Percentiles rank a stretch among this genome's conserved stretches.
These are phyloP conservation scores for Ectemnius lituratus DNA, from an alignment of 2,888 invertebrate genomes.

Conservation along the genomic window DNA sequence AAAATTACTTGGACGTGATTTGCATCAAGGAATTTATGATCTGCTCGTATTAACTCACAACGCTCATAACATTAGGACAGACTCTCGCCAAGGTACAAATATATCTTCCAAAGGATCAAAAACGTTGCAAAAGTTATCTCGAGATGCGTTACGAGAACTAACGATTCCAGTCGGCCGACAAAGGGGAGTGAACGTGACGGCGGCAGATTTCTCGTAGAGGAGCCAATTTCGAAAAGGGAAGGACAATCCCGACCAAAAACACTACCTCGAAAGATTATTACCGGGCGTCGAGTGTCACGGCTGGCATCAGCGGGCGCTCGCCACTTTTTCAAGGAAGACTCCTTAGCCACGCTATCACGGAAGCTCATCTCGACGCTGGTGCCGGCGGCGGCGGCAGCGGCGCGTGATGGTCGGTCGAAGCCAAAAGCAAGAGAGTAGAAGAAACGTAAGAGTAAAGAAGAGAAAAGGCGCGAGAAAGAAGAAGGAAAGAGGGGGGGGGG, in stretches of 20 bases:
- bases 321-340: conserved; percentile 31
- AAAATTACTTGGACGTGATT: background rate
- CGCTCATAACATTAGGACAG: too few species aligned
- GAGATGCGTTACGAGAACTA: too few species aligned
- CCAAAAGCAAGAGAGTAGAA: background rate
- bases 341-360: conserved; percentile 39
- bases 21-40: background rate
- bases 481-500: background rate
- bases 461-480: too few species aligned
- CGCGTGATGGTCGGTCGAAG: background rate
- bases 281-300: conserved; percentile 16
- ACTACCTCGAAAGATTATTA: background rate
- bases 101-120: too few species aligned
- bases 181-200: background rate
- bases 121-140: too few species aligned
- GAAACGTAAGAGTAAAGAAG: background rate
- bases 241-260: background rate
- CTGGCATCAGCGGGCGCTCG: conserved; percentile 20
- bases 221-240: conserved; percentile 7
- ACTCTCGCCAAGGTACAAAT: too few species aligned
- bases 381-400: conserved; percentile 7
- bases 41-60: too few species aligned
- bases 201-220: background rate
- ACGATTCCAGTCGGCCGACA: background rate
- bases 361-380: conserved; percentile 47